phyloP scores from a whole-genome alignment of 2,888 invertebrate genomes.

The Cacoxenus indagator region DNA sequence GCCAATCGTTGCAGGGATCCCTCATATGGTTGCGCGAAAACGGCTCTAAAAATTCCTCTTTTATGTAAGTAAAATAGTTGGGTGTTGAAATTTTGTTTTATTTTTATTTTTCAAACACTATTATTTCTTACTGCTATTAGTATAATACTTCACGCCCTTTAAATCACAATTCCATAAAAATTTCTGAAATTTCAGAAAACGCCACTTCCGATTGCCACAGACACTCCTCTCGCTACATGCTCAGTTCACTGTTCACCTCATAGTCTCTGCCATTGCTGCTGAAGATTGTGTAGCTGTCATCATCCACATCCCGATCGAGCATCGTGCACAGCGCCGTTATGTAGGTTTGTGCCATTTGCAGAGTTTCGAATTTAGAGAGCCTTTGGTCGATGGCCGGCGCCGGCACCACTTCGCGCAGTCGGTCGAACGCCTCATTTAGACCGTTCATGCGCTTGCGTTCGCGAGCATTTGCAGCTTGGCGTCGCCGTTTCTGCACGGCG shows the following conservation, averaged over 20 bases:
- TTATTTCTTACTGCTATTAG: background rate
- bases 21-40: no score
- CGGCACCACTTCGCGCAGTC: slow-evolving; percentile 80
- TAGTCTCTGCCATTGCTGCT: slow-evolving; percentile 39
- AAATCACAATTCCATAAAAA: background rate
- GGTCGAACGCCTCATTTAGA: slow-evolving; percentile 82
- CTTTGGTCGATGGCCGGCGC: slow-evolving; percentile 80
- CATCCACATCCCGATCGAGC: slow-evolving; percentile 69
- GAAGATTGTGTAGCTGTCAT: slow-evolving; percentile 44
- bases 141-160: background rate
- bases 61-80: no score
- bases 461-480: slow-evolving; percentile 81
- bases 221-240: background rate
- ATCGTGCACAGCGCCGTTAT: slow-evolving; percentile 79
- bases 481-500: slow-evolving; percentile 74
- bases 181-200: background rate
- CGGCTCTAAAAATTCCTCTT: no score
- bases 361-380: slow-evolving; percentile 82
- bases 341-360: slow-evolving; percentile 86
- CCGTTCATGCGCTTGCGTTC: slow-evolving; percentile 83
- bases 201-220: background rate
- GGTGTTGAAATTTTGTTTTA: background rate
- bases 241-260: slow-evolving; percentile 22
- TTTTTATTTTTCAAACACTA: background rate
- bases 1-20: no score